A percentile compares a stretch with the other conserved stretches of the same genome.
Conservation (phyloP, 2,888 invertebrate genomes). For the Chironomus tentans region DNA sequence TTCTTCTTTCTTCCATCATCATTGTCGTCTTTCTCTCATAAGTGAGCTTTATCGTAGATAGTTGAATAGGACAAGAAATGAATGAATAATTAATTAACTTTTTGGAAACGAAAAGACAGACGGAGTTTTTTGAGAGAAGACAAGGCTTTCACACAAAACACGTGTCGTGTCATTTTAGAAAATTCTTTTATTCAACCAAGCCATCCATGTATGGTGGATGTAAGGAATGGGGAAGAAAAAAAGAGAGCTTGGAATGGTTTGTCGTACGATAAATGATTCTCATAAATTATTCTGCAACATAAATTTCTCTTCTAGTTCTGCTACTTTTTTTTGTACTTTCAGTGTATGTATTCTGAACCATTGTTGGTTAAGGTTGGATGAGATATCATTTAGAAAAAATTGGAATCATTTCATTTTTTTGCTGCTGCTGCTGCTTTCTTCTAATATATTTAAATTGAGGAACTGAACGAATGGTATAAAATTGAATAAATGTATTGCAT, state of each 20-base stretch:
- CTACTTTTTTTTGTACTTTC: neutral
- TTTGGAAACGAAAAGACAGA: neutral
- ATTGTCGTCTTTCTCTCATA: too few species aligned
- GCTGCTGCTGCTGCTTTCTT: too few species aligned
- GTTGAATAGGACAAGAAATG: neutral
- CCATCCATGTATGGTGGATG: neutral
- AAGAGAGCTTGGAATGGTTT: neutral
- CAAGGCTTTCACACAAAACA: neutral
- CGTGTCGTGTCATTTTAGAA: too few species aligned
- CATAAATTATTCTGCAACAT: constrained; percentile 21
- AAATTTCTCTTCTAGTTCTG: constrained; percentile 5
- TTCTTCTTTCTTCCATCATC: too few species aligned
- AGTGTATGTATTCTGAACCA: too few species aligned
- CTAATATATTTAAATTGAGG: too few species aligned
- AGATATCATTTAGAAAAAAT: too few species aligned
- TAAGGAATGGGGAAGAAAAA: neutral
- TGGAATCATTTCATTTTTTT: too few species aligned
- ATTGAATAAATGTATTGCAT: too few species aligned
- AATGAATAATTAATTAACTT: neutral
- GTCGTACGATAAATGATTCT: constrained; percentile 8
- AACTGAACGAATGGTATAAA: too few species aligned
- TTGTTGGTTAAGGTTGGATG: too few species aligned
- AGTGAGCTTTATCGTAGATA: too few species aligned
- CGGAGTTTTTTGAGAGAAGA: neutral
- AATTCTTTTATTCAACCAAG: neutral